A percentile compares a stretch with the other conserved stretches of the same genome.
Evolutionary conservation across 2,113 vertebrate genomes (phyloP).

Genomic region (Clarias macrocephalus): DNA sequence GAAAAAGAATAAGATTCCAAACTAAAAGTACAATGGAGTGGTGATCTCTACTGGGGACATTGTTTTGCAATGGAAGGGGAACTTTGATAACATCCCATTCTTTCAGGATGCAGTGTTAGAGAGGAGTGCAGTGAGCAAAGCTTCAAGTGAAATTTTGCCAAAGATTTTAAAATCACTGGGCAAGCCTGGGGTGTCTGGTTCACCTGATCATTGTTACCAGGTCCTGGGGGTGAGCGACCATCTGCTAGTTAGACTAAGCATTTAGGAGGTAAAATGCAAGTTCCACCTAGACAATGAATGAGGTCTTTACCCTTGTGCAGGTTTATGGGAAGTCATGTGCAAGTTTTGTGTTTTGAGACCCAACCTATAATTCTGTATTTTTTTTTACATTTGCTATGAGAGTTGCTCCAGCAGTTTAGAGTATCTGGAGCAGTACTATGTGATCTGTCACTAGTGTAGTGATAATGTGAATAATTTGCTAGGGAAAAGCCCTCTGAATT

Average conservation of each 20-base stretch:
- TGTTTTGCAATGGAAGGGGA: not conserved
- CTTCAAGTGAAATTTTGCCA: not conserved
- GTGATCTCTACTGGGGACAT: not conserved
- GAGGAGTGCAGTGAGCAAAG: no score
- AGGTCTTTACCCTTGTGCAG: not conserved
- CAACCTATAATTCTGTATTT: not conserved
- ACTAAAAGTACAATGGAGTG: not conserved
- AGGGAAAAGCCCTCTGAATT: not conserved
- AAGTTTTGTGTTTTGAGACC: not conserved
- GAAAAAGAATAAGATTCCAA: conserved; percentile 5
- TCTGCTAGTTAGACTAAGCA: not conserved
- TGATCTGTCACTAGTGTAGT: not conserved
- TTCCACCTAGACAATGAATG: not conserved
- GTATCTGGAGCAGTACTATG: conserved; percentile 1
- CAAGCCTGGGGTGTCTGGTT: not conserved
- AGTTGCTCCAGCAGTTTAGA: not conserved
- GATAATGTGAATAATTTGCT: not conserved
- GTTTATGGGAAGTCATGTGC: not conserved
- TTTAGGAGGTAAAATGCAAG: not conserved
- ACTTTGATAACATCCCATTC: no score
- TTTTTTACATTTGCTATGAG: not conserved
- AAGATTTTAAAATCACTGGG: not conserved
- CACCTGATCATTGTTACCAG: not conserved
- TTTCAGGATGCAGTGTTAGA: not conserved
- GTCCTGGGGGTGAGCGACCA: not conserved